Conservation (phyloP, 2,888 invertebrate species). For the Mesorhabditis belari region DNA sequence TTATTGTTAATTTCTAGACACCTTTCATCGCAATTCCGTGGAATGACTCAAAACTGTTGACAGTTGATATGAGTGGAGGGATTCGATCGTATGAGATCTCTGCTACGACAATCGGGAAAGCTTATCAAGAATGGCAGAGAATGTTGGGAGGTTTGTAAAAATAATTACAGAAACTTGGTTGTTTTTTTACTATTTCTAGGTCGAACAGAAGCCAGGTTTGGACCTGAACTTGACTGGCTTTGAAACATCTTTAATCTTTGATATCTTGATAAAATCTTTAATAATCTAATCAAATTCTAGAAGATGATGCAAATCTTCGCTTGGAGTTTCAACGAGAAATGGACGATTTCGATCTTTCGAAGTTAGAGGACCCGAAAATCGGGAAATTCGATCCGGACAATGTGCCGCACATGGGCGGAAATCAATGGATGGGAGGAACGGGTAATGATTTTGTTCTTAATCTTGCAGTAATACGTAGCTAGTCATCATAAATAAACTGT, state of each 20-base stretch:
- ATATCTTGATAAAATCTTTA: not conserved
- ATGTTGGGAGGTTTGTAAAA: conserved; percentile 29
- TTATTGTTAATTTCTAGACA: conserved; percentile 33
- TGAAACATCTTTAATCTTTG: not conserved
- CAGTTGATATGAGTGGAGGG: conserved; percentile 61
- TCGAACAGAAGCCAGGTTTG: no score
- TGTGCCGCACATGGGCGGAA: conserved; percentile 88
- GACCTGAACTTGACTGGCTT: no score
- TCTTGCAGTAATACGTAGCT: no score
- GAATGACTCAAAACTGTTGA: conserved; percentile 58
- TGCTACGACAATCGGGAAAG: conserved; percentile 13
- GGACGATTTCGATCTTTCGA: conserved; percentile 35
- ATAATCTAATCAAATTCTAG: conserved; percentile 6
- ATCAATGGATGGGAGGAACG: conserved; percentile 91
- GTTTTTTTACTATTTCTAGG: no score
- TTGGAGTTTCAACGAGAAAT: conserved; percentile 30
- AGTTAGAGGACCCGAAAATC: conserved; percentile 73
- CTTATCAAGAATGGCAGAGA: conserved; percentile 37
- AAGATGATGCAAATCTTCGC: conserved; percentile 19
- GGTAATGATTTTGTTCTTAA: no score
- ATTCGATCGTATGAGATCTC: conserved; percentile 17
- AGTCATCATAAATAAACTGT: no score
- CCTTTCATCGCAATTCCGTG: conserved; percentile 56
- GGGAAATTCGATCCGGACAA: conserved; percentile 64
- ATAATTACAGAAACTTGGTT: no score